phyloP scores from a whole-genome alignment of 2,113 vertebrate genomes.

The Cololabis saira region DNA sequence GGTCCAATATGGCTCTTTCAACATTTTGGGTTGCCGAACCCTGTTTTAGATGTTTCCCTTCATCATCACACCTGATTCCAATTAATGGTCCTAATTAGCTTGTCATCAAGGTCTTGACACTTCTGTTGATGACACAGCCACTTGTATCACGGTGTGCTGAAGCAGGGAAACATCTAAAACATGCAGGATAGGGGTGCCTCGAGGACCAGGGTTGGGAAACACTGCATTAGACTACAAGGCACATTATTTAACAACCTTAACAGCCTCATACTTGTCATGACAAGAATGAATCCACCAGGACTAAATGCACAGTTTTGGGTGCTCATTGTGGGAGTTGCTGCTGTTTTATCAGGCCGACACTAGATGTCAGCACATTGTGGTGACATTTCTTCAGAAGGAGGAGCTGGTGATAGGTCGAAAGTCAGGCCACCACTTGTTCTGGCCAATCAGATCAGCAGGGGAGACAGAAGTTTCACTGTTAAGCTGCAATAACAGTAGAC shows the following conservation, averaged over 20 bases:
- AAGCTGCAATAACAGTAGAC: not conserved
- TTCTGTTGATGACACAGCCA: too few species aligned
- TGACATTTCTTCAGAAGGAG: not conserved
- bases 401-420: constrained; percentile 65
- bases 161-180: too few species aligned
- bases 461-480: constrained; percentile 46
- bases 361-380: constrained; percentile 72
- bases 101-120: too few species aligned
- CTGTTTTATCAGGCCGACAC: constrained; percentile 49
- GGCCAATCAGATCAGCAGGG: constrained; percentile 72
- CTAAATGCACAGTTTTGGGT: not conserved
- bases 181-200: too few species aligned
- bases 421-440: constrained; percentile 76
- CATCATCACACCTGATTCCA: too few species aligned
- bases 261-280: constrained; percentile 13
- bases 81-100: too few species aligned
- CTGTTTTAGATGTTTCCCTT: too few species aligned
- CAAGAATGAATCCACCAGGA: not conserved
- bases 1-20: too few species aligned
- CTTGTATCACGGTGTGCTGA: too few species aligned
- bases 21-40: too few species aligned
- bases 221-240: constrained; percentile 3
- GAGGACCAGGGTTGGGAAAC: too few species aligned
- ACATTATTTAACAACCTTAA: constrained; percentile 6
- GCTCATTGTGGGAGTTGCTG: not conserved